Evolutionary conservation across 2,888 invertebrate species (phyloP).

Genomic region (Orthosia gothica): DNA sequence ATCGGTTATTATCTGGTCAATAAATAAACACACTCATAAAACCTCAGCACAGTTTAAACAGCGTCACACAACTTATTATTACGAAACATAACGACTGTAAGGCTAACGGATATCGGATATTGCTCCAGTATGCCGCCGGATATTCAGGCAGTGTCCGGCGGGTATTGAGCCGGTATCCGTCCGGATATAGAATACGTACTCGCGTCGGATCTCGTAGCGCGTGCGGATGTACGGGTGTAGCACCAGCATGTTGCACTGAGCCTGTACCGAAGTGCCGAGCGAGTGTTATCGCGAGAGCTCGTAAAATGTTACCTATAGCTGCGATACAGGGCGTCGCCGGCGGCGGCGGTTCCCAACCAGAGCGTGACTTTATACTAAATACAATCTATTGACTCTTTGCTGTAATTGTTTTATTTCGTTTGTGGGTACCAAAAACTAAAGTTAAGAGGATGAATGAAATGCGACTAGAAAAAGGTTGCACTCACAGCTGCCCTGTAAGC

Average conservation of each 20-base stretch:
- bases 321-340: not conserved
- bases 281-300: not conserved
- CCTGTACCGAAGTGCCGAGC: not conserved
- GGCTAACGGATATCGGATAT: not conserved
- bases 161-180: not conserved
- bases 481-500: too few relatives aligned
- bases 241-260: conserved; percentile 51
- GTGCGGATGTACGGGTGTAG: conserved; percentile 86
- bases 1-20: not conserved
- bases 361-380: too few relatives aligned
- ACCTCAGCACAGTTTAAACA: not conserved
- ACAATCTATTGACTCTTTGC: too few relatives aligned
- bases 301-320: not conserved
- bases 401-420: too few relatives aligned
- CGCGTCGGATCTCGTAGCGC: conserved; percentile 77
- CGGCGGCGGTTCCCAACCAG: conserved; percentile 2
- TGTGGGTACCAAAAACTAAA: too few relatives aligned
- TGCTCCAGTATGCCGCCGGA: too few relatives aligned
- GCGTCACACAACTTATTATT: not conserved
- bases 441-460: too few relatives aligned
- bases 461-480: too few relatives aligned
- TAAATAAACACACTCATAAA: not conserved
- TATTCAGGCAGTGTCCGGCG: too few relatives aligned
- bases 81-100: not conserved
- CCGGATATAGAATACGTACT: conserved; percentile 17